These are phyloP conservation scores for Alviniconcha strummeri DNA, from an alignment of 2,888 invertebrate species.

Conservation along the genomic window DNA sequence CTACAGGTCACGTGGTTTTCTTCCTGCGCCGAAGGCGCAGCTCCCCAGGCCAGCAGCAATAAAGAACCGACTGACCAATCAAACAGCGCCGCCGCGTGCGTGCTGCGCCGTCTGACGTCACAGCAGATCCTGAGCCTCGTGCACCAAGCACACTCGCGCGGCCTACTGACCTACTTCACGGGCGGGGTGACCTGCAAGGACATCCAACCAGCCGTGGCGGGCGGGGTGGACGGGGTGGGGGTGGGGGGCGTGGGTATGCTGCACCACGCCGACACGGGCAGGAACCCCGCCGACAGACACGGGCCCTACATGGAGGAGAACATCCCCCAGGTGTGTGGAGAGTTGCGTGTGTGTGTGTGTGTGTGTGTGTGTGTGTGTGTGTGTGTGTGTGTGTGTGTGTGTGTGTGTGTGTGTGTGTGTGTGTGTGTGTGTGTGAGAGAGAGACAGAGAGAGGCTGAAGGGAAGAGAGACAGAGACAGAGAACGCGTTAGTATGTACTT, in stretches of 20 bases:
- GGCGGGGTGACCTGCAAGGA: constrained; percentile 48
- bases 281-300: constrained; percentile 42
- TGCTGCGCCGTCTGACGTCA: constrained; percentile 20
- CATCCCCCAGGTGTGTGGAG: constrained; percentile 36
- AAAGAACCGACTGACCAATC: background rate
- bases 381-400: too few relatives aligned
- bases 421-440: too few relatives aligned
- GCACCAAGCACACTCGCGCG: constrained; percentile 39
- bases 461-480: too few relatives aligned
- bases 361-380: background rate
- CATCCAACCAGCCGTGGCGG: constrained; percentile 47
- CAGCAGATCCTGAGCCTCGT: constrained; percentile 22
- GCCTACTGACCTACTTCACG: constrained; percentile 47
- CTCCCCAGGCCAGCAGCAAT: background rate
- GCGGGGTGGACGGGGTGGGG: constrained; percentile 47
- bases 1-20: constrained; percentile 28
- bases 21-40: constrained; percentile 1
- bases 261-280: constrained; percentile 30
- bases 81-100: background rate
- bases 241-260: constrained; percentile 44
- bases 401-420: too few relatives aligned
- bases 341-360: background rate
- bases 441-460: too few relatives aligned
- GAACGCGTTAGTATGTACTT: too few relatives aligned
- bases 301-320: constrained; percentile 52